Conservation (phyloP, 2,113 vertebrate genomes). For the Podarcis muralis region DNA sequence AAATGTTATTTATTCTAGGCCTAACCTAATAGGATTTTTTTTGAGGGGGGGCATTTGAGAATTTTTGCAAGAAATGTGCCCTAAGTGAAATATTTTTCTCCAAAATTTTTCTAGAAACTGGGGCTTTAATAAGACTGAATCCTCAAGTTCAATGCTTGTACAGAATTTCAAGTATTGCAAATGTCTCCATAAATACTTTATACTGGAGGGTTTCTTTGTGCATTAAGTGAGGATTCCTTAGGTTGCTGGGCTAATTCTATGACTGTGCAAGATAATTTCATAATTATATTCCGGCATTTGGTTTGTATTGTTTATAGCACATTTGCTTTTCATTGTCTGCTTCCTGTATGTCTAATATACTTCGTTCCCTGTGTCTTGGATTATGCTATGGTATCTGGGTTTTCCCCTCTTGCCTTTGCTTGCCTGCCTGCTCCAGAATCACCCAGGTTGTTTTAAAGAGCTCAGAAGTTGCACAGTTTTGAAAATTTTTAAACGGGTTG, state of each 20-base stretch:
- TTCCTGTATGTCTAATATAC: neutral
- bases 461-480: neutral
- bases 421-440: neutral
- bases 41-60: too few species aligned
- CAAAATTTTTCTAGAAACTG: too few species aligned
- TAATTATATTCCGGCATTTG: neutral
- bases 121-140: neutral
- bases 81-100: too few species aligned
- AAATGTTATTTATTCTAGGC: too few species aligned
- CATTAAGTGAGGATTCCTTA: neutral
- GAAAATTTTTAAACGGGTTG: neutral
- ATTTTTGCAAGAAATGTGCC: too few species aligned
- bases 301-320: neutral
- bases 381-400: neutral
- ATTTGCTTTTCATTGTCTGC: slow-evolving; percentile 8
- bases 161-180: neutral
- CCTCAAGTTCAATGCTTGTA: neutral
- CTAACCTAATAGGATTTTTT: too few species aligned
- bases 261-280: neutral
- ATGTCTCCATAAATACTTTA: neutral
- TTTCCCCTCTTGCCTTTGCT: neutral
- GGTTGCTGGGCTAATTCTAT: neutral
- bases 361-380: neutral
- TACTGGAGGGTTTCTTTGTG: neutral
- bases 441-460: neutral